phyloP scores from a whole-genome alignment of 1,140 invertebrate species.

The Rhyzopertha dominica region DNA sequence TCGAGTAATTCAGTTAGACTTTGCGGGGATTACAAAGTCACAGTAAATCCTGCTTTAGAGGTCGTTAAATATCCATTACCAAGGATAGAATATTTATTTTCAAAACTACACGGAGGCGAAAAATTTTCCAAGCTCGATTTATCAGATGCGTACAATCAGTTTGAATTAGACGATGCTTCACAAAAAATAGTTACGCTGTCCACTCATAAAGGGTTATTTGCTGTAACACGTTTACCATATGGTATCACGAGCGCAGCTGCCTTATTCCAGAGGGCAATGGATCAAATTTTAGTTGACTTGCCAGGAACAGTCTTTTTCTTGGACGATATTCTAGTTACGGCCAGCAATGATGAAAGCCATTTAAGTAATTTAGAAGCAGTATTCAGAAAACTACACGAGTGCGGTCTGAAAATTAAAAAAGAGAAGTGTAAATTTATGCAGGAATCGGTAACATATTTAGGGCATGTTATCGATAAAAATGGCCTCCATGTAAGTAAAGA shows the following conservation, averaged over 20 bases:
- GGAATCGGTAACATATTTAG: not conserved
- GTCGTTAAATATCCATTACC: not conserved
- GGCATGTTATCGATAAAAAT: not conserved
- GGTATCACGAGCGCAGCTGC: not conserved
- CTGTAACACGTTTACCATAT: not conserved
- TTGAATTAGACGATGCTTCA: not conserved
- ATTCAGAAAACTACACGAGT: not conserved
- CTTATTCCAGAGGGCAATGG: not conserved
- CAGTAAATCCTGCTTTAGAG: not conserved
- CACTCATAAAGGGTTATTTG: not conserved
- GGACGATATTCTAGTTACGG: not conserved
- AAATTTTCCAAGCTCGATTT: not conserved
- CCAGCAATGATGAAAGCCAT: not conserved
- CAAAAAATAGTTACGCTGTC: not conserved
- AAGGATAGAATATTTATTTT: not conserved
- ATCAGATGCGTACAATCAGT: not conserved
- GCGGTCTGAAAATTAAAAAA: not conserved
- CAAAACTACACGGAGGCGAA: not conserved
- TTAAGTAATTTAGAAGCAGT: not conserved
- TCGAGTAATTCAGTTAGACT: not conserved
- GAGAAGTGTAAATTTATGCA: slow-evolving; percentile 1
- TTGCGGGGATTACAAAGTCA: not conserved
- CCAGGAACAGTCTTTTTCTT: not conserved
- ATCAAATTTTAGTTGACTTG: not conserved
- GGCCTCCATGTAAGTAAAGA: not conserved